Conservation (phyloP, 2,113 vertebrate genomes). For the Addax nasomaculatus region DNA sequence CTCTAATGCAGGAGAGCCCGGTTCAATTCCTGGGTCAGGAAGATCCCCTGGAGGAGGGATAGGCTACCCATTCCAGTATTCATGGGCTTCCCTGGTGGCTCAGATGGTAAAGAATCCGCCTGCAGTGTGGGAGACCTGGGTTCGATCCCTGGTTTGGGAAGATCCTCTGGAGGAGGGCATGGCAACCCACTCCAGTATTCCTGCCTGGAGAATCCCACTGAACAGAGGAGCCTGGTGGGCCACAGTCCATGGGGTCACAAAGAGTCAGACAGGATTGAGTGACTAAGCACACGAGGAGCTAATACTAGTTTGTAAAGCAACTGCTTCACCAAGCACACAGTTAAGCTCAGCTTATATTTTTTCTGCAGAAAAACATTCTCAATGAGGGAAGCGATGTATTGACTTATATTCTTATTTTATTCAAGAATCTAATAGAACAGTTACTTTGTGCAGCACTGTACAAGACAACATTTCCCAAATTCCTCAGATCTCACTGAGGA, state of each 20-base stretch:
- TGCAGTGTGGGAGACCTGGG: neutral
- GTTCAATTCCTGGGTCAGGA: neutral
- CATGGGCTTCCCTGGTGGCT: neutral
- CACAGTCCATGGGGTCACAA: rapidly evolving
- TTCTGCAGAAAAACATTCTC: neutral
- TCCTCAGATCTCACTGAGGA: neutral
- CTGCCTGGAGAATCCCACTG: no score
- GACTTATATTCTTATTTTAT: neutral
- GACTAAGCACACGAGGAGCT: neutral
- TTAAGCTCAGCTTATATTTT: neutral
- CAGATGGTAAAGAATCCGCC: rapidly evolving
- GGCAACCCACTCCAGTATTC: neutral
- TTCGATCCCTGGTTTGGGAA: neutral
- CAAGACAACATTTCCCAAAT: neutral
- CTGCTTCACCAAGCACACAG: neutral
- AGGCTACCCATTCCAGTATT: neutral
- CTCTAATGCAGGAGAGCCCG: neutral
- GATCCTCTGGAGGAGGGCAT: neutral
- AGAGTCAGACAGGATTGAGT: neutral
- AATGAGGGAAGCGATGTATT: neutral
- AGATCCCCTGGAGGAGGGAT: neutral
- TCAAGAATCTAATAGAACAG: neutral
- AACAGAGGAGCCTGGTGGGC: neutral
- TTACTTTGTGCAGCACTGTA: neutral
- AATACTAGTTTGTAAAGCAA: neutral